Evolutionary conservation across 2,797 vertebrate genomes (phyloP).

Genomic region (Hypotaenidia philippensis): DNA sequence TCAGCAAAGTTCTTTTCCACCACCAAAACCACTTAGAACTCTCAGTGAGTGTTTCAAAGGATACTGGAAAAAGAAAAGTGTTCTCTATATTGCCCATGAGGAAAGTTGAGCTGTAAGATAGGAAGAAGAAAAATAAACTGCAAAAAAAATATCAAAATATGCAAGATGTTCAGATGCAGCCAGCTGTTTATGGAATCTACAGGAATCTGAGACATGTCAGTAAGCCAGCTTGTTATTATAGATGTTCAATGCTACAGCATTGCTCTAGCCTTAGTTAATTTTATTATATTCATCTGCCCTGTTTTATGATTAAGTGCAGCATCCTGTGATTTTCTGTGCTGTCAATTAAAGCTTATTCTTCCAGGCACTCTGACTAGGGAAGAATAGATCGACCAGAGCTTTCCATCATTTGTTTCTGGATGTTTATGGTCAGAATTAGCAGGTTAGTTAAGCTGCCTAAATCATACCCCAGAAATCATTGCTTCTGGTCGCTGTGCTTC

Average conservation of each 20-base stretch:
- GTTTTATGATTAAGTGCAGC: background rate
- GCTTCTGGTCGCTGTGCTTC: background rate
- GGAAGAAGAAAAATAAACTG: fast-evolving
- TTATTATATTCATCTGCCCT: background rate
- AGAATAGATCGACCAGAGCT: background rate
- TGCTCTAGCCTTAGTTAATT: background rate
- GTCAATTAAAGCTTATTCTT: background rate
- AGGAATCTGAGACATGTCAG: background rate
- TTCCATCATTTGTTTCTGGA: background rate
- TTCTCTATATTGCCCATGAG: background rate
- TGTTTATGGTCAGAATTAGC: background rate
- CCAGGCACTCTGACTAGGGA: background rate
- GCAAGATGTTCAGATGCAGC: background rate
- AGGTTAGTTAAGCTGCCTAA: background rate
- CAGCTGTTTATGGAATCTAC: background rate
- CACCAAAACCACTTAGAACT: background rate
- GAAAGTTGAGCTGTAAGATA: background rate
- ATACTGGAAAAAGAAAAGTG: background rate
- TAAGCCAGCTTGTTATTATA: background rate
- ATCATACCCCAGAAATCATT: fast-evolving
- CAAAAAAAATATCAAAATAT: background rate
- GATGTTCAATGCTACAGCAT: background rate
- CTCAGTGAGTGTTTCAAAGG: background rate
- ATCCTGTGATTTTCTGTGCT: background rate
- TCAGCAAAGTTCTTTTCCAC: background rate